Conservation (phyloP, 2,113 vertebrate genomes). For the Urocitellus parryii region DNA sequence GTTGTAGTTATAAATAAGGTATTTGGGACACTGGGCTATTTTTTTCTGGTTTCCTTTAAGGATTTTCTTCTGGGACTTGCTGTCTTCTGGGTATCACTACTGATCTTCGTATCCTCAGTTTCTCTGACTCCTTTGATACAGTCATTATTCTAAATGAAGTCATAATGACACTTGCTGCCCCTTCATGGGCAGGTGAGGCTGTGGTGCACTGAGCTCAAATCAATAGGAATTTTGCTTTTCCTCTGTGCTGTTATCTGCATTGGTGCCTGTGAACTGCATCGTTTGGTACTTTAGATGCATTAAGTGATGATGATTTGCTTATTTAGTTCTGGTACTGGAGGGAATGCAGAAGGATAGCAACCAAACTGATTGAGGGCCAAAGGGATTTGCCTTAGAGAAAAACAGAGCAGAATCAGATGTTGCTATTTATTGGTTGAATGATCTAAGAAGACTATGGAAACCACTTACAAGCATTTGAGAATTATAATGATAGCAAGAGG, state of each 20-base stretch:
- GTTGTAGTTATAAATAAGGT: background rate
- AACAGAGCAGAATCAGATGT: slow-evolving; percentile 61
- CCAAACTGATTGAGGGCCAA: slow-evolving; percentile 29
- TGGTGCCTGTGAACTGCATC: background rate
- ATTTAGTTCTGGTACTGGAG: slow-evolving; percentile 46
- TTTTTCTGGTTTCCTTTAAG: background rate
- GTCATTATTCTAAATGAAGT: background rate
- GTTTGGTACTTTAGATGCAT: slow-evolving; percentile 2
- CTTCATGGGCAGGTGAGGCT: background rate
- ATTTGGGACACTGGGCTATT: background rate
- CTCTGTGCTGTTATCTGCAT: background rate
- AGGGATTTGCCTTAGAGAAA: slow-evolving; percentile 46
- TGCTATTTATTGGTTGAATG: slow-evolving; percentile 62
- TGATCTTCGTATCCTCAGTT: background rate
- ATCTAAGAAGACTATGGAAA: slow-evolving; percentile 47
- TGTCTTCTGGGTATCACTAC: background rate
- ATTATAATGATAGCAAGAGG: background rate
- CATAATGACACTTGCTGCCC: background rate
- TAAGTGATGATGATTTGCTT: slow-evolving; percentile 45
- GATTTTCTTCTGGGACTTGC: background rate
- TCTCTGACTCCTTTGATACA: background rate
- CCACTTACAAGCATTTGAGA: slow-evolving; percentile 34
- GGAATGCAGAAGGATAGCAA: slow-evolving; percentile 42
- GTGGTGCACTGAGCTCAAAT: background rate
- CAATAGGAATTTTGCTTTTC: background rate